Evolutionary conservation across 2,113 vertebrate genomes (phyloP).

Genomic region (Paratilapia polleni): DNA sequence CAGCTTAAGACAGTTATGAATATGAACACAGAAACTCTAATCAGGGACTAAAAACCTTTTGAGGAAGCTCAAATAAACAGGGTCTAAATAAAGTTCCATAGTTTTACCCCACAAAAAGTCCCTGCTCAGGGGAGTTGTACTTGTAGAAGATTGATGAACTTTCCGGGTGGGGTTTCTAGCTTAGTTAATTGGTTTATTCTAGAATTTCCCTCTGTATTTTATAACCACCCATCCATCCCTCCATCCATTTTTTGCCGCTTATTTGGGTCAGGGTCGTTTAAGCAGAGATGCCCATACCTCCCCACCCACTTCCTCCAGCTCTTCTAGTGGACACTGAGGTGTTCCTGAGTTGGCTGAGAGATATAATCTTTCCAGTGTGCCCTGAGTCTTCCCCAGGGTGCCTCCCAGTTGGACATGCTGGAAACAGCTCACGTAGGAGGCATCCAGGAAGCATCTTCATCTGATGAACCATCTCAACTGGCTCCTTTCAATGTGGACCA

Average conservation of each 20-base stretch:
- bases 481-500: too few species aligned
- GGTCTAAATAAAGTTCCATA: background rate
- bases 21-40: background rate
- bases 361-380: too few species aligned
- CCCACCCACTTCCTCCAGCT: too few species aligned
- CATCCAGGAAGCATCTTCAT: too few species aligned
- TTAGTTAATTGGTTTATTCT: background rate
- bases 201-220: background rate
- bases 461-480: too few species aligned
- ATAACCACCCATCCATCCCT: background rate
- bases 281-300: too few species aligned
- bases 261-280: background rate
- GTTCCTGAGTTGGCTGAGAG: too few species aligned
- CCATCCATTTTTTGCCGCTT: background rate
- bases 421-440: too few species aligned
- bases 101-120: background rate
- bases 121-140: background rate
- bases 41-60: background rate
- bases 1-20: background rate
- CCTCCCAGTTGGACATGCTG: too few species aligned
- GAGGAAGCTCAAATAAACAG: background rate
- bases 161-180: background rate
- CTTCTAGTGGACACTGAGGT: too few species aligned
- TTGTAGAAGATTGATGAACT: rapidly evolving
- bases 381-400: too few species aligned